Base-by-base conservation (phyloP, 2,888 invertebrate genomes). In the Pristionchus japonicus region DNA sequence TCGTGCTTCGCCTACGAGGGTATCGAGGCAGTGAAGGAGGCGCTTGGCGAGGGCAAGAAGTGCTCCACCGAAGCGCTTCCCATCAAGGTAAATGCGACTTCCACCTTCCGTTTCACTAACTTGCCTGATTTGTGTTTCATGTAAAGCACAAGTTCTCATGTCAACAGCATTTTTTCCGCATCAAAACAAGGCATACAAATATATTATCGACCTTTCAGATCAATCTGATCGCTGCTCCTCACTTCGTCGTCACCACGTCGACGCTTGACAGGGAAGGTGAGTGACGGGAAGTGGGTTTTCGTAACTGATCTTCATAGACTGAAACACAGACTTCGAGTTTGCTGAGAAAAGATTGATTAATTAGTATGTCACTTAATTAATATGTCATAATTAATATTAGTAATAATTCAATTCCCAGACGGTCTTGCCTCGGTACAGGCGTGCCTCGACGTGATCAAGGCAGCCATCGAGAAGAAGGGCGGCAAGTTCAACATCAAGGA, bases 191-290 rank as follows among this genome's bases (percentile, higher is more conserved):
- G n/a, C n/a, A n/a, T n/a, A n/a, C n/a, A n/a, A n/a, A n/a, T n/a
- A n/a, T n/a, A n/a, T n/a, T n/a, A n/a, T n/a, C n/a, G n/a, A n/a
- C 37, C 1, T 37, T 70, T 43, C 93, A 96, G 96, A 99, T 99
- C 93, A 99, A 99, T 95, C 96, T 99, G 91, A 99, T 99, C 95
- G 99, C 99, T 9, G 99, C 99, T 52, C 99, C 99, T 87, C 96
- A 98, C 92, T 99, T 98, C 95, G 98, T 99, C 89, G 98, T 99
- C 96, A 99, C 99, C 27, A 98, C 99, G 77, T 97, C 98, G 47
- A 99, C 99, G 0, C 97, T 99, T 43, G 99, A 99, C 95, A 97
- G 98, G 49, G 89, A 88, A 34, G 52, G 77, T 89, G 31, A 34
- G 27, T 77, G 20, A 1, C 13, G 4, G 2, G 49, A n/a, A n/a